Evolutionary conservation across 2,113 vertebrate species (phyloP), one percentile per base, ranked within the genome.

Genomic region (Mesembrinibis cayennensis): DNA sequence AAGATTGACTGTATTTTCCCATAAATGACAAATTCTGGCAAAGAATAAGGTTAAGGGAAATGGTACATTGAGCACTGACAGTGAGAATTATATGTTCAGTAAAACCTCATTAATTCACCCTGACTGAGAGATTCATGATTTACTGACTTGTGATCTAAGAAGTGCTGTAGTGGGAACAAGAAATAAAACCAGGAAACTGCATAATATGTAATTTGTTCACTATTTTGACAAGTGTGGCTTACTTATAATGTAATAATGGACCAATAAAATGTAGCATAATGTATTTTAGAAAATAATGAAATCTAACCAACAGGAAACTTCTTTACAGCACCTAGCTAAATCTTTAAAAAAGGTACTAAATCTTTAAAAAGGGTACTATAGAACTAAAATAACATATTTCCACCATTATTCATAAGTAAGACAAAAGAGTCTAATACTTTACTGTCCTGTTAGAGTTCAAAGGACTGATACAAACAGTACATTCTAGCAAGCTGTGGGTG

Each of bases 21-120:
- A 74, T 55, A 92, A 94, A 89, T 65, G 92, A 95, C 91, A 92
- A 91, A 87, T 82, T 65, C 77, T 95, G 83, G 94, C 86, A 74
- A 82, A 21, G 77, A 67, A 87, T 8, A 55, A 63, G 63, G 55
- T 87, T 85, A 71, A 89, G 72, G 83, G 83, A 93, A 96, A 92
- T 38, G 81, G 81, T 76, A 78, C 76, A 50, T 2, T 65, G 93
- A 95, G 73, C 93, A 85, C 36, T 82, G 89, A 87, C 89, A 95
- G 91, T 32, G 65, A 89, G 87, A 95, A 97, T 76, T 82, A 13
- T 38, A 79, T 16, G 77, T 91, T 89, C 86, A 94, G 87, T 87
- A 94, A 95, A 91, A 95, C 8, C 83, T 92, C 80, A 82, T 96
- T 82, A 92, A 85, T 95, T 83, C 73, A 70, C 49, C 63, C 81